Evolutionary conservation across 2,888 invertebrate species (phyloP).

Genomic region (Antheraea assamensis): DNA sequence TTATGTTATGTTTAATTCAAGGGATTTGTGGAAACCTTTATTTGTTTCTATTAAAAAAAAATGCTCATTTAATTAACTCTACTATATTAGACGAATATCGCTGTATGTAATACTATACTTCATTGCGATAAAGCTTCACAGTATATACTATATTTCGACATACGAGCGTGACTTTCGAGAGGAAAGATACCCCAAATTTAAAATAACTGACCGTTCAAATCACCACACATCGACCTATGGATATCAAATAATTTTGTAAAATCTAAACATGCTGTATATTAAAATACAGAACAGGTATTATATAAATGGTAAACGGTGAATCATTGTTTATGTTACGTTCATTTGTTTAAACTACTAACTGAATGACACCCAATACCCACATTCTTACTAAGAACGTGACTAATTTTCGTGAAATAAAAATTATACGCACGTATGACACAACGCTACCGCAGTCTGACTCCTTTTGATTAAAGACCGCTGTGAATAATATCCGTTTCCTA

Average conservation of each 20-base stretch:
- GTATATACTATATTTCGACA: too few species aligned
- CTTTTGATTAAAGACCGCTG: conserved; percentile 13
- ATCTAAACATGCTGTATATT: background rate
- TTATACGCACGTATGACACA: conserved; percentile 26
- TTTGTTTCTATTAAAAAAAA: too few species aligned
- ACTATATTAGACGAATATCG: too few species aligned
- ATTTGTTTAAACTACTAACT: conserved; percentile 23
- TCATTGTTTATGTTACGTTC: conserved; percentile 30
- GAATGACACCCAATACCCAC: conserved; percentile 8
- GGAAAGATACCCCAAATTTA: too few species aligned
- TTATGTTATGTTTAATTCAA: too few species aligned
- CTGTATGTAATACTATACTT: too few species aligned
- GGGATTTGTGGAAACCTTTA: too few species aligned
- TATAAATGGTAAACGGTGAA: conserved; percentile 27
- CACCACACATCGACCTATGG: too few species aligned
- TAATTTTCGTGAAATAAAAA: conserved; percentile 29
- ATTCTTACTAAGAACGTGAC: conserved; percentile 33
- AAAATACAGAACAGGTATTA: background rate
- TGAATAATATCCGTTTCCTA: conserved; percentile 23
- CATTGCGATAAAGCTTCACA: too few species aligned
- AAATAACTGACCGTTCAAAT: too few species aligned
- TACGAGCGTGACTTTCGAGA: too few species aligned
- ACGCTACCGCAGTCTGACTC: conserved; percentile 11
- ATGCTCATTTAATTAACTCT: too few species aligned
- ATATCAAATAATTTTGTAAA: background rate